Base-by-base conservation (phyloP, 1,140 invertebrate genomes). In the Drosophila sp. region DNA sequence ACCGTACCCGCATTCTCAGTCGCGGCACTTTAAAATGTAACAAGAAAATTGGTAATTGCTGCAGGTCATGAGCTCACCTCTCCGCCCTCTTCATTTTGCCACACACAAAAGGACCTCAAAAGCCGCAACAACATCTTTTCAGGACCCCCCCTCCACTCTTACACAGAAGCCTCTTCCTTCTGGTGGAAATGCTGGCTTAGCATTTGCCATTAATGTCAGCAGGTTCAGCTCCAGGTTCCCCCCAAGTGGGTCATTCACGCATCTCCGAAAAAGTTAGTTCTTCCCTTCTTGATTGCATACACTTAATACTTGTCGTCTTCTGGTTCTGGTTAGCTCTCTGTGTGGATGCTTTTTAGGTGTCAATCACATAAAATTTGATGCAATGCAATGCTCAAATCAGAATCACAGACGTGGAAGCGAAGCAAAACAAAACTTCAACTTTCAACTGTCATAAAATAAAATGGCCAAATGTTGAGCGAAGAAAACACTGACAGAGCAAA, bases 11-110 rank as follows among this genome's bases (percentile, higher is more conserved):
- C 62, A 62, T 44, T 44, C 60, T 63, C 66, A 50, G 63, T 70
- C 55, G 71, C 67, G 68, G 55, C 70, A 61, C 76, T 80, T 85
- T 80, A 77, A 80, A 80, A 66, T 78, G 77, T 74, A 80, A 80
- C 73, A 85, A 80, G 81, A 78, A 85, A 85, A 85, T 85, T 85
- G 81, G 81, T 85, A 85, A 85, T 85, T 85, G 81, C 81, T 85
- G 65, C 81, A 79, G 81, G 81, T 84, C 80, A 79, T 63, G 71
- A 38, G 69, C 63, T 25, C 17, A 17, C 64, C 32, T 38, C 5
- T 41, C 27, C 11, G 27, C 17, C n/a, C 17, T 2, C 10, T 63
- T 50, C 41, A 23, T 60, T 56, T 33, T 41, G 32, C 35, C 73
- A 55, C 41, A 30, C 60, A 44, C 62, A 69, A 72, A 72, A 40